Conservation (phyloP, 2,797 vertebrate species). For the Microchirus variegatus region DNA sequence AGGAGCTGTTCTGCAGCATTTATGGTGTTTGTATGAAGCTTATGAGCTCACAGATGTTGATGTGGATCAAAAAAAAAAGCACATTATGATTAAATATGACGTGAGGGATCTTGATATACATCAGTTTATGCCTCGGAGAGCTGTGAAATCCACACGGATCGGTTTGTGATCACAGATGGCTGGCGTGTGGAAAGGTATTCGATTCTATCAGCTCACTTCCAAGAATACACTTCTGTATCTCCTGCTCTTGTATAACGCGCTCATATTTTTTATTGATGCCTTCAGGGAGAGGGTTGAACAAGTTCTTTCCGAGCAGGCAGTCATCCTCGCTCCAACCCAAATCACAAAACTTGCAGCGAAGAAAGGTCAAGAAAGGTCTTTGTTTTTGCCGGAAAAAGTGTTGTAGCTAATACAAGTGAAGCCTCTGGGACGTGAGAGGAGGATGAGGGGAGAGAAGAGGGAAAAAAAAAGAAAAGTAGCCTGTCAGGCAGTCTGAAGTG, state of each 20-base stretch:
- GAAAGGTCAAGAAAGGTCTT: slow-evolving; percentile 65
- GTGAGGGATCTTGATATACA: slow-evolving; percentile 39
- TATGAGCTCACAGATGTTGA: slow-evolving; percentile 23
- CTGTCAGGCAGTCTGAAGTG: slow-evolving; percentile 32
- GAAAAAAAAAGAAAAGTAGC: slow-evolving; percentile 45
- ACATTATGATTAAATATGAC: slow-evolving; percentile 39
- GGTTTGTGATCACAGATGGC: slow-evolving; percentile 51
- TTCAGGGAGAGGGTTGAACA: slow-evolving; percentile 35
- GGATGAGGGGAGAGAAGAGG: no score
- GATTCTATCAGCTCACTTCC: slow-evolving; percentile 33
- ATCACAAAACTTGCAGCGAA: slow-evolving; percentile 53
- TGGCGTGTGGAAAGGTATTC: slow-evolving; percentile 37
- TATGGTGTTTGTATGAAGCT: slow-evolving; percentile 37
- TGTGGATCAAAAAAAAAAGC: slow-evolving; percentile 30
- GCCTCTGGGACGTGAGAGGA: slow-evolving; percentile 55
- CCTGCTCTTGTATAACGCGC: slow-evolving; percentile 31
- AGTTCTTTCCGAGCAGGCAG: slow-evolving; percentile 41
- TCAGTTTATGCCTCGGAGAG: slow-evolving; percentile 41
- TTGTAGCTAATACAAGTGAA: slow-evolving; percentile 47
- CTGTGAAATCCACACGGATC: slow-evolving; percentile 44
- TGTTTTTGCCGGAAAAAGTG: slow-evolving; percentile 50
- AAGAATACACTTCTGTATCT: slow-evolving; percentile 34
- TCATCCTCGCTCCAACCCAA: slow-evolving; percentile 59
- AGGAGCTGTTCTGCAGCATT: slow-evolving; percentile 9
- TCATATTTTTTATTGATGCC: slow-evolving; percentile 31